phyloP scores from a whole-genome alignment of 2,113 vertebrate species.

The Malurus cyaneus region DNA sequence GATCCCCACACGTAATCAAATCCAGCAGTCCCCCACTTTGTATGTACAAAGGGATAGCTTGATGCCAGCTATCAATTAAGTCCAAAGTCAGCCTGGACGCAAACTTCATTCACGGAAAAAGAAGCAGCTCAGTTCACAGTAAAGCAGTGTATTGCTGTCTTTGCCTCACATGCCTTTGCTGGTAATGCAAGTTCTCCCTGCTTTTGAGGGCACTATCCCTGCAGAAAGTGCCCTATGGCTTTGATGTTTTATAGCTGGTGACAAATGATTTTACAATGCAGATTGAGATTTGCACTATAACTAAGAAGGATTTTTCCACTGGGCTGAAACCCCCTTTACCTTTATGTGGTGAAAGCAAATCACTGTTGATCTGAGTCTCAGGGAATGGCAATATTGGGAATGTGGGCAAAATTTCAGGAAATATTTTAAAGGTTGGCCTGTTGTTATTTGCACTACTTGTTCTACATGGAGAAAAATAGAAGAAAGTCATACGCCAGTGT shows the following conservation, averaged over 20 bases:
- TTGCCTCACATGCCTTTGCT: not conserved
- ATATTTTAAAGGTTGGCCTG: not conserved
- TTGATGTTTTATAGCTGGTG: not conserved
- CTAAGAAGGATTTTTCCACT: not conserved
- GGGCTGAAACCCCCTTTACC: not conserved
- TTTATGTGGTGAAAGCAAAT: not conserved
- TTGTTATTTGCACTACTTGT: not conserved
- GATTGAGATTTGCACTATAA: not conserved
- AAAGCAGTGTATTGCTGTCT: not conserved
- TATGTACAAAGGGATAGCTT: not conserved
- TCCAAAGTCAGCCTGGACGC: not conserved
- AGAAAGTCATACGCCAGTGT: not conserved
- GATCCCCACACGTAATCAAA: not conserved
- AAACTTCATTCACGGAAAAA: not conserved
- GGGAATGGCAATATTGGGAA: not conserved
- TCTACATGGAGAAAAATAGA: not conserved
- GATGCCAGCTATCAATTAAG: not conserved
- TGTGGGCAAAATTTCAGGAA: not conserved
- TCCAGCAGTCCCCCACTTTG: not conserved
- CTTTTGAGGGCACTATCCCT: not conserved
- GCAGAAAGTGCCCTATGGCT: not conserved
- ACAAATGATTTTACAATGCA: not conserved
- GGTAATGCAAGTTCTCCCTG: not conserved
- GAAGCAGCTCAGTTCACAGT: not conserved
- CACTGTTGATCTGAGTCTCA: not conserved